Evolutionary conservation across 2,797 vertebrate species (phyloP).

Genomic region (Rhinophrynus dorsalis): DNA sequence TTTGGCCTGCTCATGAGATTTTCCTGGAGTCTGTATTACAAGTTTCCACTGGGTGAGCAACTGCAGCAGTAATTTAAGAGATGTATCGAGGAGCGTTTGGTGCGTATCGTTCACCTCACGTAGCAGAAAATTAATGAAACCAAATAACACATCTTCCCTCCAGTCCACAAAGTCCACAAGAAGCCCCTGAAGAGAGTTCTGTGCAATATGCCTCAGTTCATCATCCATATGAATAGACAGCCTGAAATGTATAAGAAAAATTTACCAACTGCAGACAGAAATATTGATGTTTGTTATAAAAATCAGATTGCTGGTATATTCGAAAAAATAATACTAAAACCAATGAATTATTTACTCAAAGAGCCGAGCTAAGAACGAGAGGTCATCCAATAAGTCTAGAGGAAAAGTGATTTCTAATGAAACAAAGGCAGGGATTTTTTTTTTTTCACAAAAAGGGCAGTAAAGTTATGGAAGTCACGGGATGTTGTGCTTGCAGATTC

Average conservation of each 20-base stretch:
- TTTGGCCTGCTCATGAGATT: slow-evolving; percentile 66
- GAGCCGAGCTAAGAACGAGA: too few species aligned
- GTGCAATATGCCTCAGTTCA: slow-evolving; percentile 94
- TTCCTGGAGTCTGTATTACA: slow-evolving; percentile 82
- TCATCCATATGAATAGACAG: slow-evolving; percentile 98
- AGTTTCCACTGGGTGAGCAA: slow-evolving; percentile 96
- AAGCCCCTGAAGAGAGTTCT: slow-evolving; percentile 95
- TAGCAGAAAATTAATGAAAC: slow-evolving; percentile 94
- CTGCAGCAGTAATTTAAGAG: slow-evolving; percentile 93
- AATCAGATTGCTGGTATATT: too few species aligned
- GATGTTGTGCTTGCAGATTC: too few species aligned
- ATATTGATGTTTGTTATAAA: too few species aligned
- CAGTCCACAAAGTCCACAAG: slow-evolving; percentile 96
- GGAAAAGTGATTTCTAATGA: too few species aligned
- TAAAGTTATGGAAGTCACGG: too few species aligned
- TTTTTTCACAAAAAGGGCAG: too few species aligned
- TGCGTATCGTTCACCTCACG: slow-evolving; percentile 95
- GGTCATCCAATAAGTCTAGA: too few species aligned
- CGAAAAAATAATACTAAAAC: too few species aligned
- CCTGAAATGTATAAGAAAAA: slow-evolving; percentile 62
- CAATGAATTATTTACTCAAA: too few species aligned
- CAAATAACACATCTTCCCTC: slow-evolving; percentile 95
- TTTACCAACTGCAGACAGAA: too few species aligned
- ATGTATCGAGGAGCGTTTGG: slow-evolving; percentile 90
- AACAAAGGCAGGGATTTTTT: too few species aligned